A percentile compares a stretch with the other conserved stretches of the same genome.
Conservation (phyloP, 2,797 vertebrate species). For the Parotocinclus haroldoi region DNA sequence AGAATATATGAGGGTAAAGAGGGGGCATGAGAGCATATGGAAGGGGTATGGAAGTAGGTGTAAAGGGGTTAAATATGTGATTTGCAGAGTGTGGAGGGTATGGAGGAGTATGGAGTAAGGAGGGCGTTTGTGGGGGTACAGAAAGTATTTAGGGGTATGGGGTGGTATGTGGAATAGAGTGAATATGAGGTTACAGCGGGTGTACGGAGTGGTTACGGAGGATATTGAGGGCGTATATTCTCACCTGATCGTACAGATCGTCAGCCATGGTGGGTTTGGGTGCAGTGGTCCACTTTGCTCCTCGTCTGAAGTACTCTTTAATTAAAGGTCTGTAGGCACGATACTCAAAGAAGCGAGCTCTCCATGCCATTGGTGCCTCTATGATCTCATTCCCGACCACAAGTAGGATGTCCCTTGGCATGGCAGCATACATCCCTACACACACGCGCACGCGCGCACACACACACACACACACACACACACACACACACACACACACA, state of each 20-base stretch:
- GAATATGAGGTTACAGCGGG: too few relatives aligned
- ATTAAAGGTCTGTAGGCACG: constrained; percentile 91
- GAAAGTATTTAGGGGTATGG: too few relatives aligned
- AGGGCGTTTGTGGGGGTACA: too few relatives aligned
- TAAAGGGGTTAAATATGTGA: too few relatives aligned
- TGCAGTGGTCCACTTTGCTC: constrained; percentile 97
- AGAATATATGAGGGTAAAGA: too few relatives aligned
- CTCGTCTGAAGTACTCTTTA: constrained; percentile 92
- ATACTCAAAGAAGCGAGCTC: constrained; percentile 96
- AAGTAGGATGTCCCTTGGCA: constrained; percentile 95
- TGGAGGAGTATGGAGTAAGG: too few relatives aligned
- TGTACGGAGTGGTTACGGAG: too few relatives aligned
- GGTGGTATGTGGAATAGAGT: too few relatives aligned
- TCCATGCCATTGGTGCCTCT: constrained; percentile 98
- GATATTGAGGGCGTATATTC: neutral
- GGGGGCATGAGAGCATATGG: too few relatives aligned
- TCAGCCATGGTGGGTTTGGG: constrained; percentile 96
- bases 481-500: constrained; percentile 5
- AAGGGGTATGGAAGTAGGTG: too few relatives aligned
- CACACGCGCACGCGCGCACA: constrained; percentile 28
- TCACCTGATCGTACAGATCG: constrained; percentile 91
- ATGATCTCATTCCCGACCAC: constrained; percentile 98
- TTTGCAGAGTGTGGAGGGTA: too few relatives aligned
- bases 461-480: neutral
- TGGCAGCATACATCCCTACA: constrained; percentile 92